phyloP scores from a whole-genome alignment of 2,797 vertebrate species.

The Sebastolobus altivelis region DNA sequence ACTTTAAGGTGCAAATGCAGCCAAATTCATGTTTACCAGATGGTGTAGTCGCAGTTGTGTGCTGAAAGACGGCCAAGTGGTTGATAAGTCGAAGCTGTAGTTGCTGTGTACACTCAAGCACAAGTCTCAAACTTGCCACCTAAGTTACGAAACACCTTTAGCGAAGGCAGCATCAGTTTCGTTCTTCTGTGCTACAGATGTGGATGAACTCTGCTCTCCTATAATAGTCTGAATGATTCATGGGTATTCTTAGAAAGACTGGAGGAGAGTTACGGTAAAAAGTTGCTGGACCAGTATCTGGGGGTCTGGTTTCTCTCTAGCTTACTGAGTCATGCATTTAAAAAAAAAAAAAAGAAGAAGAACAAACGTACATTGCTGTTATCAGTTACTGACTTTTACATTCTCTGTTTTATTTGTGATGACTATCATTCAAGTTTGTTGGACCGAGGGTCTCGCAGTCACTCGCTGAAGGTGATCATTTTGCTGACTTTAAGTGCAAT shows the following conservation, averaged over 20 bases:
- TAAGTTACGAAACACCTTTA: constrained; percentile 2
- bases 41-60: constrained; percentile 14
- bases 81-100: constrained; percentile 38
- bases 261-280: constrained; percentile 21
- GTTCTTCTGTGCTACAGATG: constrained; percentile 27
- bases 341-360: background rate
- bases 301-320: constrained; percentile 25
- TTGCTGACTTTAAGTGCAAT: constrained; percentile 79
- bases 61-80: constrained; percentile 22
- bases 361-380: constrained; percentile 57
- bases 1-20: constrained; percentile 37
- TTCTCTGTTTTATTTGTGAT: constrained; percentile 45
- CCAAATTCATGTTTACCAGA: constrained; percentile 62
- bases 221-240: constrained; percentile 34
- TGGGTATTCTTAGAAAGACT: constrained; percentile 35
- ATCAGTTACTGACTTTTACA: constrained; percentile 28
- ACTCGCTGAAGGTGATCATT: constrained; percentile 22
- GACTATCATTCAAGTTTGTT: constrained; percentile 42
- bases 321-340: background rate
- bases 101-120: constrained; percentile 54
- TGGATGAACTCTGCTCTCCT: constrained; percentile 18
- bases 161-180: constrained; percentile 1
- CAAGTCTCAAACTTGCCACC: constrained; percentile 36
- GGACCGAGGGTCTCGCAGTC: constrained; percentile 11
- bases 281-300: constrained; percentile 22